Base-by-base conservation (phyloP, 2,113 vertebrate genomes). In the Myotis lucifugus region DNA sequence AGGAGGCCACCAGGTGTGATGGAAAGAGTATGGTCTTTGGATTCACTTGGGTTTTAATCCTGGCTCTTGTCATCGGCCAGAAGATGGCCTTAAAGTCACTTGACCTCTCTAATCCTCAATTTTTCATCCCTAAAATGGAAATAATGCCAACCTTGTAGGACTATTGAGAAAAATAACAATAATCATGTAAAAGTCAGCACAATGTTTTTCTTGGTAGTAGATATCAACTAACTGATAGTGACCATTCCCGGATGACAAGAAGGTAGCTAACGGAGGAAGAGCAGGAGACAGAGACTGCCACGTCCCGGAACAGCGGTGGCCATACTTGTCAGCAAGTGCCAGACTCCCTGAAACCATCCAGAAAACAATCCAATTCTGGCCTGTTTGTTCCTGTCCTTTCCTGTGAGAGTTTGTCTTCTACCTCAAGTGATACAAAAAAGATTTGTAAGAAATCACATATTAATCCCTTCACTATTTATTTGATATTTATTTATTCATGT, bases 391-490 rank as follows among this genome's bases (percentile, higher is more conserved):
- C 34, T 74, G 1, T 34, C 40, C 85, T 85, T 88, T 84, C 56
- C 77, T 91, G n/a, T n/a, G 70, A n/a, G 87, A 81, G 18, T 91
- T 23, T 52, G 48, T 29, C 85, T 81, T 94, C 84, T 86, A 79
- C 92, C 70, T 94, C 92, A 94, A 87, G 93, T 94, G 54, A 76
- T 42, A 34, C 59, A 18, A 61, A 78, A 89, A 89, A 48, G 27
- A 37, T 78, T 88, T 73, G 17, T 78, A 93, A 67, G 54, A 96
- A 95, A 69, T 90, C 32, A 59, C 52, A 25, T 86, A 37, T 81
- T 59, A 78, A 93, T 91, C 92, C 81, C 84, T 86, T 95, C 76
- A 82, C 54, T 94, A 79, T 85, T 74, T 56, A 54, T 91, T 91
- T 72, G 46, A 27, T 87, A 74, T 42, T 95, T 89, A 70, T 72